phyloP scores from a whole-genome alignment of 1,140 invertebrate species.

The Pogonomyrmex barbatus region DNA sequence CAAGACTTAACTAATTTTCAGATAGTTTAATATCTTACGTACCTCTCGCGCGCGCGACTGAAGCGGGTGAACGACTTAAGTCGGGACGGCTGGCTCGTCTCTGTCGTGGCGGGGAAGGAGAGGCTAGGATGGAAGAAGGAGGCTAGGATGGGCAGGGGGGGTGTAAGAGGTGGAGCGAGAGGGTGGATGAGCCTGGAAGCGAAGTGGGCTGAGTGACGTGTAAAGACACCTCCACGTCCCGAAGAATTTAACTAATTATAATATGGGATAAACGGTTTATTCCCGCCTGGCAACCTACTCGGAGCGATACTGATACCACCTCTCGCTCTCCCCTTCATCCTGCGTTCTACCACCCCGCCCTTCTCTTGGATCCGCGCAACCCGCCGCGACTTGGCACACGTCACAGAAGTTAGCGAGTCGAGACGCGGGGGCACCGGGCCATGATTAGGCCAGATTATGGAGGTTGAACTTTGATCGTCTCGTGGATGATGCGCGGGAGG shows the following conservation, averaged over 20 bases:
- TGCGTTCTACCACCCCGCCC: constrained; percentile 61
- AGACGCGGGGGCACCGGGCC: constrained; percentile 75
- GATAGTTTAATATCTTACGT: constrained; percentile 85
- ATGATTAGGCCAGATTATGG: constrained; percentile 77
- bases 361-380: constrained; percentile 62
- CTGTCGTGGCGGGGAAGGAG: constrained; percentile 75
- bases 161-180: constrained; percentile 68
- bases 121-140: constrained; percentile 50
- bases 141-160: constrained; percentile 31
- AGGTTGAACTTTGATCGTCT: constrained; percentile 78
- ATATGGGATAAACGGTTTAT: constrained; percentile 86
- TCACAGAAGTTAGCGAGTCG: constrained; percentile 82
- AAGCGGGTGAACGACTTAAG: constrained; percentile 84
- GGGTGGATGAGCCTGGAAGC: constrained; percentile 84
- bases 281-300: constrained; percentile 84
- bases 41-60: constrained; percentile 68
- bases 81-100: constrained; percentile 81
- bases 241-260: constrained; percentile 87
- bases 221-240: constrained; percentile 86
- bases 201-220: constrained; percentile 85
- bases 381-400: constrained; percentile 79
- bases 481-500: constrained; percentile 60
- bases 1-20: constrained; percentile 85
- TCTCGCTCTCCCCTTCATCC: constrained; percentile 64
- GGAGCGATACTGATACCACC: constrained; percentile 83